Conservation (phyloP, 1,140 invertebrate genomes). For the Hycleus cichorii region DNA sequence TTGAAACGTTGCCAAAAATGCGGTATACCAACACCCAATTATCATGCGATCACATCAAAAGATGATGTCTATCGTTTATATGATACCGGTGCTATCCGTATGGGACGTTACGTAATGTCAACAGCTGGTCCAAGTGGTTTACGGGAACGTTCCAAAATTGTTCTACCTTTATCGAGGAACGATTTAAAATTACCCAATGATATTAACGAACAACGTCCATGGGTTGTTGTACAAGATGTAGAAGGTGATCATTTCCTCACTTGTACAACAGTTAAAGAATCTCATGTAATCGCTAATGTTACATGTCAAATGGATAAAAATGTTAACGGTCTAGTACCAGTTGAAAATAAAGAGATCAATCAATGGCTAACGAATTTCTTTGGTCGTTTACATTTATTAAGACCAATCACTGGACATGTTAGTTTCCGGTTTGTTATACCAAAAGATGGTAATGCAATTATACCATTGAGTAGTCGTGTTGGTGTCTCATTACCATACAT, state of each 20-base stretch:
- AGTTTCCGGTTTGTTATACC: conserved; percentile 61
- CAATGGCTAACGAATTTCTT: conserved; percentile 68
- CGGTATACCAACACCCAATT: conserved; percentile 55
- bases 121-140: conserved; percentile 64
- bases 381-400: conserved; percentile 48
- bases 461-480: conserved; percentile 61
- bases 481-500: conserved; percentile 71
- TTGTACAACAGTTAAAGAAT: conserved; percentile 71
- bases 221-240: conserved; percentile 67
- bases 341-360: conserved; percentile 58
- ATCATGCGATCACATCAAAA: conserved; percentile 54
- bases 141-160: conserved; percentile 57
- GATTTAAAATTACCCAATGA: conserved; percentile 59
- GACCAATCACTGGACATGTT: conserved; percentile 63
- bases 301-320: conserved; percentile 62
- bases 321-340: conserved; percentile 58
- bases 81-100: conserved; percentile 54
- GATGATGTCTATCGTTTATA: conserved; percentile 62
- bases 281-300: conserved; percentile 66
- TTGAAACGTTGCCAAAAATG: conserved; percentile 55
- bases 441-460: conserved; percentile 42
- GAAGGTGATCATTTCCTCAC: conserved; percentile 67
- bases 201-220: conserved; percentile 63
- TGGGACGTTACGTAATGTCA: conserved; percentile 61
- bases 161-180: conserved; percentile 52